phyloP scores from a whole-genome alignment of 2,888 invertebrate species.

The Zaprionus obscuricornis region DNA sequence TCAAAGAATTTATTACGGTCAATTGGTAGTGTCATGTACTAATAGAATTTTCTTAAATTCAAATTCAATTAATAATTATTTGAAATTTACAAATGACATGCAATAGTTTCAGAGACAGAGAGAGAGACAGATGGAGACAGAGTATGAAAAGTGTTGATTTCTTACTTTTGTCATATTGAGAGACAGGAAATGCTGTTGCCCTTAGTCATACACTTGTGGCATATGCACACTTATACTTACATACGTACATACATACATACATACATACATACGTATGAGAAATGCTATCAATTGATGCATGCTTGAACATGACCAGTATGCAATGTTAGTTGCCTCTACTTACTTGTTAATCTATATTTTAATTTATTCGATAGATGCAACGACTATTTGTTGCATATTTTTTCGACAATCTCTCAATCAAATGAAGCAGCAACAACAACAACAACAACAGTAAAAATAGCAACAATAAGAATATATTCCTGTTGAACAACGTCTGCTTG shows the following conservation, averaged over 20 bases:
- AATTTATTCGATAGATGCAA: slow-evolving; percentile 57
- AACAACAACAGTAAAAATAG: slow-evolving; percentile 30
- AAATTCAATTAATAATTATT: slow-evolving; percentile 20
- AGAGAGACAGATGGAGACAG: no score
- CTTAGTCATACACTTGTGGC: no score
- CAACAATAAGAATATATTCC: slow-evolving; percentile 44
- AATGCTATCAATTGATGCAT: slow-evolving; percentile 44
- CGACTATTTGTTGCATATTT: slow-evolving; percentile 62
- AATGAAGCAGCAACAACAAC: slow-evolving; percentile 59
- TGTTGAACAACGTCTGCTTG: slow-evolving; percentile 12
- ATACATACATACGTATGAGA: slow-evolving; percentile 14
- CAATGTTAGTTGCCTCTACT: slow-evolving; percentile 1
- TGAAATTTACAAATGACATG: no score
- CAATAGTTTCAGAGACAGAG: no score
- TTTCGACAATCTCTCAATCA: slow-evolving; percentile 56
- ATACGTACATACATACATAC: no score
- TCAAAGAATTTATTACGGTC: slow-evolving; percentile 3
- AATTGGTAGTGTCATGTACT: slow-evolving; percentile 13
- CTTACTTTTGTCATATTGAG: no score
- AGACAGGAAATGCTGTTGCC: slow-evolving; percentile 35
- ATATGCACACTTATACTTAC: no score
- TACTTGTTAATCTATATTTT: slow-evolving; percentile 60
- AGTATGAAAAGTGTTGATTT: no score
- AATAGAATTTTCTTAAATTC: slow-evolving; percentile 10
- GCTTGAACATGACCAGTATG: not conserved